phyloP scores from a whole-genome alignment of 2,888 invertebrate species.

The Clunio marinus region DNA sequence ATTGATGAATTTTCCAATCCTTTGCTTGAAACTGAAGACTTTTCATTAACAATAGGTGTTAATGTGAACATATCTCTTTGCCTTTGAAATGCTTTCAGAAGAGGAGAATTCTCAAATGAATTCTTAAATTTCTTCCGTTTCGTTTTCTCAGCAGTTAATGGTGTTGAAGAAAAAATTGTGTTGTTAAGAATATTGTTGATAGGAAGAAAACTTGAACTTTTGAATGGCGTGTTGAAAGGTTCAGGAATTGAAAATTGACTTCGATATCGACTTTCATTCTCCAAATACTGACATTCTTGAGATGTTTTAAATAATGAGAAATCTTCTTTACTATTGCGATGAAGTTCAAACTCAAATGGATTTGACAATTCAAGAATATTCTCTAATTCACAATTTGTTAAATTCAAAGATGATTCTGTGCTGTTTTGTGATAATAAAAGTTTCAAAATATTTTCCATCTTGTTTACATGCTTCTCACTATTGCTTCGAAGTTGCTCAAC shows the following conservation, averaged over 20 bases:
- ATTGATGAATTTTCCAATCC: neutral
- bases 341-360: no score
- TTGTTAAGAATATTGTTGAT: neutral
- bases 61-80: neutral
- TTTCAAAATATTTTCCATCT: no score
- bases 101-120: constrained; percentile 1
- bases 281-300: constrained; percentile 14
- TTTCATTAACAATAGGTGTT: neutral
- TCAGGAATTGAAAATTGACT: constrained; percentile 13
- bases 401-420: no score
- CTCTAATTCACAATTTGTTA: no score
- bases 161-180: neutral
- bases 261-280: constrained; percentile 15
- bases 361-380: no score
- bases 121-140: no score
- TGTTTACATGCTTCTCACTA: no score
- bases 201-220: neutral
- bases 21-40: neutral
- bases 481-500: no score
- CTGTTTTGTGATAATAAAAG: no score
- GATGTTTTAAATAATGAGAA: constrained; percentile 12
- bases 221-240: neutral
- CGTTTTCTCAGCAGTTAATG: neutral
- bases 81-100: neutral
- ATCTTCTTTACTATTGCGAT: neutral